These are phyloP conservation scores for Chromoteleia sp. DNA, from an alignment of 2,888 invertebrate genomes.

Conservation along the genomic window DNA sequence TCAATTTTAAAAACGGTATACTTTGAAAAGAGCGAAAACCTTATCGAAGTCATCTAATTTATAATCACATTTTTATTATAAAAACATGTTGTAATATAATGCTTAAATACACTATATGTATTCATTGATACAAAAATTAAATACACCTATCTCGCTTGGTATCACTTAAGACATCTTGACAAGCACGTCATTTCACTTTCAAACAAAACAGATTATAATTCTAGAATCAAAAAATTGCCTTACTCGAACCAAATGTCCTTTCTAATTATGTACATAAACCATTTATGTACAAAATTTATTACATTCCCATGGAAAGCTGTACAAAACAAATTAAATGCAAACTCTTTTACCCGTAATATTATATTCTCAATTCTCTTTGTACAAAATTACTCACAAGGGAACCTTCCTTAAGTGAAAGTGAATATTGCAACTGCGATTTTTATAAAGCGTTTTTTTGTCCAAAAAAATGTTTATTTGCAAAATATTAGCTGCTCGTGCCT, in stretches of 20 bases:
- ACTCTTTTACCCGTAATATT: background rate
- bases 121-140: constrained; percentile 34
- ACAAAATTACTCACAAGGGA: background rate
- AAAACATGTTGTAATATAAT: constrained; percentile 18
- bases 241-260: constrained; percentile 4
- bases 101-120: constrained; percentile 26
- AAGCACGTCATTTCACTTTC: background rate
- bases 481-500: too few relatives aligned
- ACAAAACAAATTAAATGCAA: constrained; percentile 32
- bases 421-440: too few relatives aligned
- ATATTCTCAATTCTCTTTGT: background rate
- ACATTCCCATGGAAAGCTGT: constrained; percentile 18
- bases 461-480: too few relatives aligned
- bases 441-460: too few relatives aligned
- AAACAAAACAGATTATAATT: constrained; percentile 4
- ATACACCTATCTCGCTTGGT: constrained; percentile 9
- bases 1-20: background rate
- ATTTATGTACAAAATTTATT: constrained; percentile 36
- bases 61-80: constrained; percentile 31
- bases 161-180: background rate
- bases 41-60: background rate
- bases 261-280: constrained; percentile 27
- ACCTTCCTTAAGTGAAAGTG: too few relatives aligned
- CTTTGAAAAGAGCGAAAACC: background rate
- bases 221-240: background rate